Conservation (phyloP, 2,888 invertebrate species). For the Poecilus cupreus region DNA sequence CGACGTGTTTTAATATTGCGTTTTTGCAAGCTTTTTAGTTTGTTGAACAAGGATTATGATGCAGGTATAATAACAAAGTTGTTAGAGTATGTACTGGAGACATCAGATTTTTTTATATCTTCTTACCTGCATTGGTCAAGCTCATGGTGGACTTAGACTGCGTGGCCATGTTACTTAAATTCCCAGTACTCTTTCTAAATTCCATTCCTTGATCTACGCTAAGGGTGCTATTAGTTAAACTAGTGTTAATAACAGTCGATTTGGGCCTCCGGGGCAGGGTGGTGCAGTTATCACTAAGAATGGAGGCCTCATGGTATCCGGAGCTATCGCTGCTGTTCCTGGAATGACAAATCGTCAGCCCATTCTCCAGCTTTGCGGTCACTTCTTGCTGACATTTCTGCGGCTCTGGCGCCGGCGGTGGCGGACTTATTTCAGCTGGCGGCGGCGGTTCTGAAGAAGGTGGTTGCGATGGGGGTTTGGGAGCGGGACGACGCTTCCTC, state of each 20-base stretch:
- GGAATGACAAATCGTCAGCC: constrained; percentile 78
- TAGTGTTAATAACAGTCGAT: constrained; percentile 66
- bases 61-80: too few species aligned
- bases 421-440: constrained; percentile 47
- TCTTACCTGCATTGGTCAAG: constrained; percentile 68
- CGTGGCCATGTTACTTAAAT: constrained; percentile 69
- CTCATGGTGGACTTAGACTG: constrained; percentile 72
- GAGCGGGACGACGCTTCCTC: constrained; percentile 76
- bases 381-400: constrained; percentile 45
- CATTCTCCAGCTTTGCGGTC: constrained; percentile 65
- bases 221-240: constrained; percentile 41
- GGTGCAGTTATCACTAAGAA: constrained; percentile 77
- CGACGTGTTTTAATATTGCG: too few species aligned
- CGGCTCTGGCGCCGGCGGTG: constrained; percentile 62
- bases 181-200: constrained; percentile 68
- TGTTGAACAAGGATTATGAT: too few species aligned
- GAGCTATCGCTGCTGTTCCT: constrained; percentile 84
- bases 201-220: constrained; percentile 55
- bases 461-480: constrained; percentile 74
- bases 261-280: constrained; percentile 70
- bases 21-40: too few species aligned
- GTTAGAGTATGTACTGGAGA: too few species aligned
- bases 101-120: too few species aligned
- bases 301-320: constrained; percentile 83
- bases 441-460: too few species aligned